Base-by-base conservation (phyloP, 2,888 invertebrate genomes). In the Andrena marginata region DNA sequence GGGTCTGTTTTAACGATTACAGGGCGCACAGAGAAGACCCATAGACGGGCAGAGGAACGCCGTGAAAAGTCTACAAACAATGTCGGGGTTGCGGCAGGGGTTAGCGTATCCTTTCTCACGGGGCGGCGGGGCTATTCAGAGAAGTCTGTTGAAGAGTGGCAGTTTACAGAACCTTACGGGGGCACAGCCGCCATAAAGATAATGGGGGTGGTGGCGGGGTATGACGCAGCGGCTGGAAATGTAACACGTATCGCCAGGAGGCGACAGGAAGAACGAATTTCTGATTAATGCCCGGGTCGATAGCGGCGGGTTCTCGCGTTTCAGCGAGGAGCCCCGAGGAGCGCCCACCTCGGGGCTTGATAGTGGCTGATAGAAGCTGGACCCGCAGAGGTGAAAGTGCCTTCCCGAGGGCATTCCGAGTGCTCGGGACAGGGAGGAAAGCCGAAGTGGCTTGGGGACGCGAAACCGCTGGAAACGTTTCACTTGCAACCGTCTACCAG, bases 1-100 rank as follows among this genome's bases (percentile, higher is more conserved):
- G 70, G 77, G 75, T 68, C 80, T 80, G 87, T 80, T 88, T 87
- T 80, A 87, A 87, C 80, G 81, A 87, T 88, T 74, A 84, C 67
- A 31, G 51, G 23, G 6, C 62, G 31, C 51, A n/a, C 35, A 33
- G 63, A 78, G 72, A 79, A 68, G 67, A 62, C 31, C 67, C 76
- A 70, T 76, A 71, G 67, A 59, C 72, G 69, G 13, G 29, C 48
- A 16, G 35, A 62, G 48, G 16, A 62, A 65, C 29, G 26, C 63
- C 35, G 75, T 68, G 84, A 79, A 84, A 84, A 72, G 79, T 76
- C 84, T 79, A 84, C 84, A 84, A 84, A 84, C 84, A 84, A 54
- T 16, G 10, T 26, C 13, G n/a, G 23, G 29, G 49, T 48, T 54
- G n/a, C 13, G 26, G 20, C 42, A 42, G 42, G 42, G 42, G 42